Evolutionary conservation across 2,113 vertebrate genomes (phyloP).

Genomic region (Sinocyclocheilus maitianheensis): DNA sequence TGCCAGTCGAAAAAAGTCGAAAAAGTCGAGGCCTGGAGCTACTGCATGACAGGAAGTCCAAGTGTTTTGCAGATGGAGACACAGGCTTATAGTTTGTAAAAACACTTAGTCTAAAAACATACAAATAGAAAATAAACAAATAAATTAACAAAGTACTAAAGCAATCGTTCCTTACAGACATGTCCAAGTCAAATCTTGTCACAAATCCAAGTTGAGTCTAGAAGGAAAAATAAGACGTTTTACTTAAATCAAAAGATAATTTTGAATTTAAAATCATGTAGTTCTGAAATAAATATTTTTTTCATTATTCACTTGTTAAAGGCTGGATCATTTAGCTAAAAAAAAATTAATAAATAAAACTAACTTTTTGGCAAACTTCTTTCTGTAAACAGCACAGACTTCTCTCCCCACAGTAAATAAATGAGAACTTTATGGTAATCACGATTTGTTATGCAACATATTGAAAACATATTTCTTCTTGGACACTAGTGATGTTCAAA

Average conservation of each 20-base stretch:
- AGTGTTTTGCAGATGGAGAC: not conserved
- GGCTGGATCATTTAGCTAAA: not conserved
- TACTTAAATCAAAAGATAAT: not conserved
- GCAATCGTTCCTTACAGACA: not conserved
- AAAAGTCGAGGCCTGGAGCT: not conserved
- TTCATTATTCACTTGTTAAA: not conserved
- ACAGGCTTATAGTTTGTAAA: not conserved
- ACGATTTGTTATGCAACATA: not conserved
- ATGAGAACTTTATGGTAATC: not conserved
- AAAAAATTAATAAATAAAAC: not conserved
- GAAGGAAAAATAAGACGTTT: not conserved
- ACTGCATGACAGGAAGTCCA: not conserved
- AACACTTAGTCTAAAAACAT: not conserved
- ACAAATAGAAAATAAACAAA: not conserved
- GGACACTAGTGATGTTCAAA: not conserved
- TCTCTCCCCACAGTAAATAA: not conserved
- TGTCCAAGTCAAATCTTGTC: not conserved
- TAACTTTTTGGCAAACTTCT: not conserved
- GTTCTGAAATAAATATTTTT: not conserved
- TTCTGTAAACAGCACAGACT: not conserved
- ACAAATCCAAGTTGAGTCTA: conserved; percentile 8
- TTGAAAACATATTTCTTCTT: not conserved
- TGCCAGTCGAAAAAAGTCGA: not conserved
- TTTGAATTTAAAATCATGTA: not conserved
- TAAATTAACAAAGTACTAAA: not conserved